These are phyloP conservation scores for Clusia tigrina DNA, from an alignment of 2,888 invertebrate species.

Conservation along the genomic window DNA sequence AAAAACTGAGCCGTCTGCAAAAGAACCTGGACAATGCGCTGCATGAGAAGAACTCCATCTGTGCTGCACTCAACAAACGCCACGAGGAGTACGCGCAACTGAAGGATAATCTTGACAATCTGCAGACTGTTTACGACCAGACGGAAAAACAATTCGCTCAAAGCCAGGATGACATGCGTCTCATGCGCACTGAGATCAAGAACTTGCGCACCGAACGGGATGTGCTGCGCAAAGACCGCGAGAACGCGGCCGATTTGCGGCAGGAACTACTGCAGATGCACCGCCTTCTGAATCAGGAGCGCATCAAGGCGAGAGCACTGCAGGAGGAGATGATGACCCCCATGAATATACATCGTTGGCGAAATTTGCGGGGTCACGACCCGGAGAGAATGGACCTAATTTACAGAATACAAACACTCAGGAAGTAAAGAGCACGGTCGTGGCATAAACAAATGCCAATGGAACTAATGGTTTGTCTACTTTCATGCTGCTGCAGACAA, in stretches of 20 bases:
- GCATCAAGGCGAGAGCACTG: constrained; percentile 83
- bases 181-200: constrained; percentile 85
- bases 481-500: constrained; percentile 47
- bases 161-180: constrained; percentile 81
- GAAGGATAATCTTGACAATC: constrained; percentile 80
- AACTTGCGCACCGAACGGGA: constrained; percentile 78
- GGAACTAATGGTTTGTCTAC: neutral
- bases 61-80: constrained; percentile 80
- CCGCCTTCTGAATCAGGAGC: constrained; percentile 80
- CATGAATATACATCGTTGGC: constrained; percentile 90
- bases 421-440: constrained; percentile 69
- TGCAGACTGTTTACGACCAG: constrained; percentile 80
- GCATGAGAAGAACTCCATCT: constrained; percentile 82
- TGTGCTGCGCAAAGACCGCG: constrained; percentile 75
- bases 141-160: constrained; percentile 77
- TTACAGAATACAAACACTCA: constrained; percentile 82
- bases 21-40: constrained; percentile 79
- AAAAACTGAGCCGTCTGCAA: constrained; percentile 72
- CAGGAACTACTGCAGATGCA: constrained; percentile 77
- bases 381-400: constrained; percentile 83
- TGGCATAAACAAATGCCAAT: no score
- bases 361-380: constrained; percentile 88
- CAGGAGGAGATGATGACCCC: constrained; percentile 92
- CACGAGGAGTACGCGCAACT: constrained; percentile 83
- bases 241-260: constrained; percentile 82